Conservation (phyloP, 2,797 vertebrate species). For the Sternotherus odoratus region DNA sequence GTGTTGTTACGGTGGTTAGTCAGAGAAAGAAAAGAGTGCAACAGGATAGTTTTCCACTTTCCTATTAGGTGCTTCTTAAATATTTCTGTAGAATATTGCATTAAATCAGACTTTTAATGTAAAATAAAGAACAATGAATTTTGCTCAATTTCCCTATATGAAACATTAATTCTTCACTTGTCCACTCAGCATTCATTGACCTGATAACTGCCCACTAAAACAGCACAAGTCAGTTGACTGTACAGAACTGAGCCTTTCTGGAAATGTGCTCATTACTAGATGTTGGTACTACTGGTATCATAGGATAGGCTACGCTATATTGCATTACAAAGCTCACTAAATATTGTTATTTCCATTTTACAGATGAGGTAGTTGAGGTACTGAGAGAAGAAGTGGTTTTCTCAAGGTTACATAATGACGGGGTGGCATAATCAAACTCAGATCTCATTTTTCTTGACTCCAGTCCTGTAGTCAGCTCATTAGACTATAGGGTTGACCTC, state of each 20-base stretch:
- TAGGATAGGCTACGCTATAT: background rate
- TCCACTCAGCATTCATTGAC: slow-evolving; percentile 43
- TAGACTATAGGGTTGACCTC: rapidly evolving
- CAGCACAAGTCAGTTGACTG: background rate
- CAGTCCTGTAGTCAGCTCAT: slow-evolving; percentile 16
- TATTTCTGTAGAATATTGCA: background rate
- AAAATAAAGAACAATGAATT: background rate
- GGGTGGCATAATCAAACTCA: slow-evolving; percentile 45
- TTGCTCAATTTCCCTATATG: background rate
- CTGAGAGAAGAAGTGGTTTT: slow-evolving; percentile 44
- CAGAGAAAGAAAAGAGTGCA: background rate
- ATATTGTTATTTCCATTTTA: slow-evolving; percentile 33
- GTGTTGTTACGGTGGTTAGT: background rate
- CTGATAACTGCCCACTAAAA: slow-evolving; percentile 32
- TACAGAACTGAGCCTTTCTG: background rate
- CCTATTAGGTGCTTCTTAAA: background rate
- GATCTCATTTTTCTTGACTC: slow-evolving; percentile 16
- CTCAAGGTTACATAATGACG: slow-evolving; percentile 41
- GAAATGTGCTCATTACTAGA: slow-evolving; percentile 49
- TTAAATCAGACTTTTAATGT: background rate
- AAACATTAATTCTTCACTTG: slow-evolving; percentile 11
- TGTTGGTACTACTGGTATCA: background rate
- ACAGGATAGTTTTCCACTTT: background rate
- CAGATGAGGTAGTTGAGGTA: slow-evolving; percentile 24
- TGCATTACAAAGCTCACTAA: slow-evolving; percentile 28